A percentile compares a stretch with the other conserved stretches of the same genome.
Evolutionary conservation across 1,140 invertebrate genomes (phyloP).

Genomic region (Drosophila jambulina): DNA sequence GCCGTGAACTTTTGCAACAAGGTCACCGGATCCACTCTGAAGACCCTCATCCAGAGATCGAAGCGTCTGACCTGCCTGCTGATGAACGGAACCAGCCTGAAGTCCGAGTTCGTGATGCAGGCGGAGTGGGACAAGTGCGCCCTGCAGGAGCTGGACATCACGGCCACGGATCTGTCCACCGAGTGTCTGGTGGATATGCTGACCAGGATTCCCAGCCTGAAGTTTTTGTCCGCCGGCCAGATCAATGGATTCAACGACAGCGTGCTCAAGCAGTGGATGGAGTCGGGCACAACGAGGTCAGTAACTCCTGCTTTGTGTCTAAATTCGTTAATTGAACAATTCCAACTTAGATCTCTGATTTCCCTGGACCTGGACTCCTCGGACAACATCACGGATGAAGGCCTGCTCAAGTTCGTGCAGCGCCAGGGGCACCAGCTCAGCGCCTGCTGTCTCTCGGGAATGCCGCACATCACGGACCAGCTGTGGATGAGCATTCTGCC

Average conservation of each 20-base stretch:
- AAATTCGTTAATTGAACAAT: not conserved
- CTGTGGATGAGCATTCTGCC: conserved; percentile 97
- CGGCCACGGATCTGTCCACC: conserved; percentile 97
- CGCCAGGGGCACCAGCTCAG: conserved; percentile 94
- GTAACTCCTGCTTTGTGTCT: too few relatives aligned
- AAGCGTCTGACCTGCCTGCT: conserved; percentile 96
- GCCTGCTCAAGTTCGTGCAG: conserved; percentile 95
- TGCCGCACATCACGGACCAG: conserved; percentile 99
- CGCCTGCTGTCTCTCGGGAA: conserved; percentile 96
- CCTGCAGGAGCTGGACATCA: conserved; percentile 97
- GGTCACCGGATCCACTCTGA: conserved; percentile 98
- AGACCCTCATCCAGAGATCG: conserved; percentile 96
- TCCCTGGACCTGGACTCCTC: conserved; percentile 97
- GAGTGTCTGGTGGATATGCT: conserved; percentile 98
- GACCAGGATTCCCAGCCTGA: conserved; percentile 92
- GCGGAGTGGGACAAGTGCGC: conserved; percentile 98
- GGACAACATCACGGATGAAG: conserved; percentile 97
- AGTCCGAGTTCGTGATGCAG: conserved; percentile 95
- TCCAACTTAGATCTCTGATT: conserved; percentile 87
- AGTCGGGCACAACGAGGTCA: conserved; percentile 92
- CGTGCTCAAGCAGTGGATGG: conserved; percentile 95
- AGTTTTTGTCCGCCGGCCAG: conserved; percentile 97
- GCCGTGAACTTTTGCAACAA: conserved; percentile 98
- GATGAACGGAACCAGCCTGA: conserved; percentile 97
- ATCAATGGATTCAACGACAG: conserved; percentile 98